Conservation (phyloP, 1,140 invertebrate genomes). For the Drosophila azteca region DNA sequence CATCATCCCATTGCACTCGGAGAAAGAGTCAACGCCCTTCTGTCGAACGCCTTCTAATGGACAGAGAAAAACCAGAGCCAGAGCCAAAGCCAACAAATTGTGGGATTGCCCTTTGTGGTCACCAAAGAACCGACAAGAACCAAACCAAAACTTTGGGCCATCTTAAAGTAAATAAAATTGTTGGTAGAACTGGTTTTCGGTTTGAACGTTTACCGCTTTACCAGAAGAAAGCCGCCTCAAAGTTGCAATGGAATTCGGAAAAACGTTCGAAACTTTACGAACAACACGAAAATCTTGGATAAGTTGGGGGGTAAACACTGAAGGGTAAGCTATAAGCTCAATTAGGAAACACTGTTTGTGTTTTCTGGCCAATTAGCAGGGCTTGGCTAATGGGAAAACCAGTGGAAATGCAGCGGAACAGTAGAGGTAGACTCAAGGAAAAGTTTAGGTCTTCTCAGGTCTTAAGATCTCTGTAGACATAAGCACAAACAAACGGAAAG, state of each 20-base stretch:
- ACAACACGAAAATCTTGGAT: slow-evolving; percentile 25
- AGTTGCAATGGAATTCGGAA: slow-evolving; percentile 47
- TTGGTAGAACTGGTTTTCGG: slow-evolving; percentile 54
- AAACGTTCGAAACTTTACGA: slow-evolving; percentile 28
- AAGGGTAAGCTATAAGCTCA: slow-evolving; percentile 28
- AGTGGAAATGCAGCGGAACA: slow-evolving; percentile 10
- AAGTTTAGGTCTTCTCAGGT: slow-evolving; percentile 6
- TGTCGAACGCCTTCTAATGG: slow-evolving; percentile 36
- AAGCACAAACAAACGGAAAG: background rate
- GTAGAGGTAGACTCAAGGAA: background rate
- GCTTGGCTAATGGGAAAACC: slow-evolving; percentile 8
- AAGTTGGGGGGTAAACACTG: slow-evolving; percentile 20
- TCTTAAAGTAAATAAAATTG: slow-evolving; percentile 32
- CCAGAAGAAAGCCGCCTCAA: slow-evolving; percentile 24
- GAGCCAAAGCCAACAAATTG: slow-evolving; percentile 37
- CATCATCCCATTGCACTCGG: slow-evolving; percentile 49
- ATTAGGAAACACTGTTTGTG: slow-evolving; percentile 15
- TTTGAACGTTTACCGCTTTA: too few species aligned
- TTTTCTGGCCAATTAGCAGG: slow-evolving; percentile 43
- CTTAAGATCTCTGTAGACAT: slow-evolving; percentile 9
- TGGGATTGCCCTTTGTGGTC: slow-evolving; percentile 53
- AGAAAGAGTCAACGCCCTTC: slow-evolving; percentile 54
- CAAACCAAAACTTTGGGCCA: slow-evolving; percentile 1
- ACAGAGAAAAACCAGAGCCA: slow-evolving; percentile 25
- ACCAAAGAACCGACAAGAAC: slow-evolving; percentile 25